Evolutionary conservation across 2,113 vertebrate genomes (phyloP), one percentile per base, ranked within the genome.

Genomic region (Salvelinus namaycush): DNA sequence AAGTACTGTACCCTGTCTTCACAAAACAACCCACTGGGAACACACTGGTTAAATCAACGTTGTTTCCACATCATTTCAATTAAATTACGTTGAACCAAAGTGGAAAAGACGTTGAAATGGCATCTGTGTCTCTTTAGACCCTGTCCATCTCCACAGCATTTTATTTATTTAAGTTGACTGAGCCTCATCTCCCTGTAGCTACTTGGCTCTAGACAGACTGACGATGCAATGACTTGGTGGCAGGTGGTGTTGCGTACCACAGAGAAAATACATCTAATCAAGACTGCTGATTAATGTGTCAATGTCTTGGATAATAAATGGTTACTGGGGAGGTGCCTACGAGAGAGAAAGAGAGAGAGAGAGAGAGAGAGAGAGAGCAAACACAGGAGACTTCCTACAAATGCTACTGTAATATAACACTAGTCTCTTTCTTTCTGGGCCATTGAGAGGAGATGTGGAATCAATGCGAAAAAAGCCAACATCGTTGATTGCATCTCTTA

Each of bases 361-460:
- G 83, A 82, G n/a, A 34, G 83, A 82, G n/a, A 14, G 34, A 34
- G 34, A 34, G 6, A 34, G 34, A 1, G 34, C 5, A 34, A 34
- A 34, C 34, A 71, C 75, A 74, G 70, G 74, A 76, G 70, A 73
- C 39, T 72, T 67, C 87, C 89, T 88, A 82, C 64, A 76, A 87
- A 74, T 5, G 18, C 85, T 79, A 62, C 80, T 81, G 2, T 78
- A 87, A 71, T 70, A 5, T 51, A 34, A 34, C 5, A 5, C 31
- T 14, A 2, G 11, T 69, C 5, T 75, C 34, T 62, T 49, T 85
- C 64, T 54, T n/a, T 39, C 5, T 16, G 67, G 67, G 69, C 87
- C 86, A 78, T 84, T 72, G 34, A 87, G 87, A 87, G 80, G 89
- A 90, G 89, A 90, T 90, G 90, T 84, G 49, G 66, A 77, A 29